A percentile compares a stretch with the other conserved stretches of the same genome.
These are phyloP conservation scores for Mastomys natalensis DNA, from an alignment of 2,113 vertebrate genomes.

Conservation along the genomic window DNA sequence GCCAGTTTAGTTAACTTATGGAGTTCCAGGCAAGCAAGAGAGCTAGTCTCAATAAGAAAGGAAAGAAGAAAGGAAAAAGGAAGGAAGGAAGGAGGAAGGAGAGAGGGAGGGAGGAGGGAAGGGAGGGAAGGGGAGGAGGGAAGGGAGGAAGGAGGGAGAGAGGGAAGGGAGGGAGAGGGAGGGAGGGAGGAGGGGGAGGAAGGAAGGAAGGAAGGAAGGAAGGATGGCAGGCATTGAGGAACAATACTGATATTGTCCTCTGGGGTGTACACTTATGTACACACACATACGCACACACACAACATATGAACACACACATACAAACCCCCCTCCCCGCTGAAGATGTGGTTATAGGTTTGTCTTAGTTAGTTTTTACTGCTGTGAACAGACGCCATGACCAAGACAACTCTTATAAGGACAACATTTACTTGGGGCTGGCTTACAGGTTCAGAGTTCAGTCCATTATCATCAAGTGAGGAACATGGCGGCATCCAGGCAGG, in stretches of 20 bases:
- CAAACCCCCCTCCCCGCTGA: neutral
- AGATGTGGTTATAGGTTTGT: too few species aligned
- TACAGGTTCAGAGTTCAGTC: too few species aligned
- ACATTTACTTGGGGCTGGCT: too few species aligned
- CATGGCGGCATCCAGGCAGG: too few species aligned
- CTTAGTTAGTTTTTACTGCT: too few species aligned
- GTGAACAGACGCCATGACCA: too few species aligned
- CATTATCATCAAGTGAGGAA: too few species aligned
- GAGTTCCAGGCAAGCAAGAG: neutral
- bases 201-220: neutral
- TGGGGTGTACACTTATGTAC: neutral
- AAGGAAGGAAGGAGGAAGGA: neutral
- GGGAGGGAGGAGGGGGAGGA: too few species aligned
- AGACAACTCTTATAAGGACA: too few species aligned
- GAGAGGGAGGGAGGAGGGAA: too few species aligned
- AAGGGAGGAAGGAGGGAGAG: too few species aligned
- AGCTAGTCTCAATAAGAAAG: too few species aligned
- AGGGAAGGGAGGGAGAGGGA: accelerated
- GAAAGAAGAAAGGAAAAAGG: neutral
- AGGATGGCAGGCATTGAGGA: neutral
- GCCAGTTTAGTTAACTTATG: neutral
- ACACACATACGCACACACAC: neutral
- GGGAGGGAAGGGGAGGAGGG: neutral
- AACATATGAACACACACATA: neutral
- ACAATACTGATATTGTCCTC: neutral